phyloP scores from a whole-genome alignment of 2,797 vertebrate species.

The Acipenser ruthenus region DNA sequence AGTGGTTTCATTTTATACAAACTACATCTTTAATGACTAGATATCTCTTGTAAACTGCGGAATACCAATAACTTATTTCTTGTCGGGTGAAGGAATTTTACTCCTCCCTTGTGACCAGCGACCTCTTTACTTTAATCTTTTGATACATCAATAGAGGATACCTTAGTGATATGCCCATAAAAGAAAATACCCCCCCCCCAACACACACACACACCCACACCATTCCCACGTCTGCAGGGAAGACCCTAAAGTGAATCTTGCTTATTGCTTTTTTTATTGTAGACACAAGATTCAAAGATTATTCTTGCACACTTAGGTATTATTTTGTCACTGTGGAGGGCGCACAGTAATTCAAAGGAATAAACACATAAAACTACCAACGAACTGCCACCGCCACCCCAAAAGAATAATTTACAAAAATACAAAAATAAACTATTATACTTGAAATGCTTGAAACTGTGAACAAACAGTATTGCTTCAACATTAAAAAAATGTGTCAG shows the following conservation, averaged over 20 bases:
- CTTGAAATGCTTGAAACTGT: too few relatives aligned
- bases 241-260: neutral
- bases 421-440: too few relatives aligned
- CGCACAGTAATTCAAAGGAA: too few relatives aligned
- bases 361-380: too few relatives aligned
- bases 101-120: slow-evolving; percentile 3
- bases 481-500: too few relatives aligned
- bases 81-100: slow-evolving; percentile 21
- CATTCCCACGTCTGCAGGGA: slow-evolving; percentile 10
- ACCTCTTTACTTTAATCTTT: slow-evolving; percentile 8
- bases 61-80: slow-evolving; percentile 47
- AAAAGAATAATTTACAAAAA: too few relatives aligned
- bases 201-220: slow-evolving; percentile 22
- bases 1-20: slow-evolving; percentile 55
- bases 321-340: too few relatives aligned
- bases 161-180: neutral
- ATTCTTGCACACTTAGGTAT: too few relatives aligned
- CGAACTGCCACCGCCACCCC: too few relatives aligned
- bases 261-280: too few relatives aligned
- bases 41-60: slow-evolving; percentile 63
- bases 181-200: slow-evolving; percentile 8
- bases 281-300: too few relatives aligned
- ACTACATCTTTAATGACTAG: slow-evolving; percentile 53
- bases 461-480: too few relatives aligned
- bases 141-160: neutral